Evolutionary conservation across 2,888 invertebrate species (phyloP), one percentile per base, ranked within the genome.

Genomic region (Argyra leucocephala): DNA sequence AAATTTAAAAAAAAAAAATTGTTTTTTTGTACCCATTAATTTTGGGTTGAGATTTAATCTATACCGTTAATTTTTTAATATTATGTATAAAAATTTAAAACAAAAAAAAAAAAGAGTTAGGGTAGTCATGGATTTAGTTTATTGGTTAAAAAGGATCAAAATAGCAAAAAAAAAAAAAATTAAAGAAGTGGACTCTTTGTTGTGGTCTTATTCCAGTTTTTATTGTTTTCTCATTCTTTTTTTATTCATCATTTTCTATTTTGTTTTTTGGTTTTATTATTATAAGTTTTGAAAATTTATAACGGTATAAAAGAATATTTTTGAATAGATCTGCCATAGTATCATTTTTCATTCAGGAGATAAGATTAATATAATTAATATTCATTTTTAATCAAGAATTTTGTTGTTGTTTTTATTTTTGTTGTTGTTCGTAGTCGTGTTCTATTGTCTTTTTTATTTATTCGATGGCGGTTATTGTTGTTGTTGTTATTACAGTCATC

Each of bases 331-430:
- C 2, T 48, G 15, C 18, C 48, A 48, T 6, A n/a, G 48, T 48
- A 48, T 48, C 48, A 48, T 48, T 48, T 48, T 48, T 48, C 48
- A 48, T 48, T 48, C 18, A 48, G 48, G 15, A 48, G 48, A 48
- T 48, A 48, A 48, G 48, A 48, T 48, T 48, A 48, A 48, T 48
- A 48, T 48, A 48, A 48, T 48, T 48, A 48, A 48, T 48, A 48
- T 48, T 48, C 48, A 48, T 48, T 48, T 48, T 48, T 48, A 48
- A 48, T 48, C 48, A 48, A 48, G 48, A 48, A 18, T n/a, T n/a
- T n/a, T n/a, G n/a, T n/a, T n/a, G 48, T 48, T 48, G 18, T n/a
- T n/a, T 31, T 48, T 48, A 5, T 48, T 48, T 48, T 37, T 18
- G 6, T 18, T 5, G 18, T 48, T 15, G 48, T 48, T 37, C 5